These are phyloP conservation scores for Etheostoma cragini DNA, from an alignment of 2,113 vertebrate species.

Conservation along the genomic window DNA sequence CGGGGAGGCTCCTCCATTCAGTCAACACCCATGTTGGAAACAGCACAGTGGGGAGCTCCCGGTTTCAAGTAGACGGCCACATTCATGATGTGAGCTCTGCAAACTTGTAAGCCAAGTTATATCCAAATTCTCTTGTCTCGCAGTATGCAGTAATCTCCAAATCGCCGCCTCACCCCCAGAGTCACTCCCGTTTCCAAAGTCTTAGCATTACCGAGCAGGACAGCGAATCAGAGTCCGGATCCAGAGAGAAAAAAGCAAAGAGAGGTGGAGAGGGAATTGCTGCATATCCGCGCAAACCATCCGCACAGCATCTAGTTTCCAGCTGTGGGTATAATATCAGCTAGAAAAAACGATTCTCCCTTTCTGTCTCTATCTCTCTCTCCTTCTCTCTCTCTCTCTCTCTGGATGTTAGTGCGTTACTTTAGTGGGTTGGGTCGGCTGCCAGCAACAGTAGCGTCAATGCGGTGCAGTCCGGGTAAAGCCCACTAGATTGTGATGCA, in stretches of 20 bases:
- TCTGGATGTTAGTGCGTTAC: conserved; percentile 33
- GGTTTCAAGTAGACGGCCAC: neutral
- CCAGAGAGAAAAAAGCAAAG: neutral
- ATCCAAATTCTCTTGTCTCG: conserved; percentile 1
- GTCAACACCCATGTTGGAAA: conserved; percentile 74
- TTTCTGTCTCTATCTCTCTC: no score
- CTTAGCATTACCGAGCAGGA: conserved; percentile 40
- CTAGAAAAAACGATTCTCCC: neutral
- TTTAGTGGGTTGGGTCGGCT: conserved; percentile 70
- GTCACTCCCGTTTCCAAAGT: conserved; percentile 55
- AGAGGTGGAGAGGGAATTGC: conserved; percentile 12
- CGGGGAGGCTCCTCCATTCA: conserved; percentile 47
- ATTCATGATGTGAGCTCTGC: conserved; percentile 24
- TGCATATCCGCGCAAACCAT: conserved; percentile 45
- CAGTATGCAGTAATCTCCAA: conserved; percentile 28
- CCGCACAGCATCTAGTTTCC: conserved; percentile 19
- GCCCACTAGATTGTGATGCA: conserved; percentile 61
- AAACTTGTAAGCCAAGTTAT: conserved; percentile 58
- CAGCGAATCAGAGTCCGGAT: conserved; percentile 33
- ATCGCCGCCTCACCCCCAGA: neutral
- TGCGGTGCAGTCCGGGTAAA: conserved; percentile 72
- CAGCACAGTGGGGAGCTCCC: neutral
- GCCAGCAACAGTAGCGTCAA: conserved; percentile 64
- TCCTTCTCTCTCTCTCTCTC: neutral
- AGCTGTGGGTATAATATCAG: conserved; percentile 13